Conservation (phyloP, 1,140 invertebrate genomes). For the Amyelois transitella region DNA sequence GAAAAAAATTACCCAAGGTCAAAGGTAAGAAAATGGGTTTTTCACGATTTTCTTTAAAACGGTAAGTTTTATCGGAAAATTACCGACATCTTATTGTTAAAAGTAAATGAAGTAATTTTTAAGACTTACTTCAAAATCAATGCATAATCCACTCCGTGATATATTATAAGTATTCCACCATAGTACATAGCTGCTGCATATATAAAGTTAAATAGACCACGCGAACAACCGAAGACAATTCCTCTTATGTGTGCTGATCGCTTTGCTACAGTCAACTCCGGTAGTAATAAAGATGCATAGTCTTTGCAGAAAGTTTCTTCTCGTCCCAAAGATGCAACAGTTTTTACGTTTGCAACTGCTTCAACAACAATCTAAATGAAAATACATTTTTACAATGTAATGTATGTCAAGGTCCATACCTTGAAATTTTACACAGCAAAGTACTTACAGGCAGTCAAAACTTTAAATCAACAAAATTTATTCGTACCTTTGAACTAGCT, state of each 20-base stretch:
- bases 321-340: constrained; percentile 82
- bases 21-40: too few species aligned
- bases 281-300: constrained; percentile 76
- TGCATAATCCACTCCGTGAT: constrained; percentile 76
- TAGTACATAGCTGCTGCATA: constrained; percentile 84
- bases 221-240: constrained; percentile 81
- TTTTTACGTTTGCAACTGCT: constrained; percentile 84
- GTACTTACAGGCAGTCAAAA: too few species aligned
- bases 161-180: constrained; percentile 81
- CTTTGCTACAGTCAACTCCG: constrained; percentile 72
- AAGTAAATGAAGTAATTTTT: too few species aligned
- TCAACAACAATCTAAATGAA: constrained; percentile 81
- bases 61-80: too few species aligned
- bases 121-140: constrained; percentile 81
- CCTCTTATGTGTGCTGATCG: constrained; percentile 78
- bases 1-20: too few species aligned
- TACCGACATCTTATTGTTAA: too few species aligned
- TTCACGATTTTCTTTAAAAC: too few species aligned
- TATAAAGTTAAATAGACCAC: constrained; percentile 83
- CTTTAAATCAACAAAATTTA: too few species aligned
- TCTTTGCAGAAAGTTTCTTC: constrained; percentile 79
- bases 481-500: constrained; percentile 75
- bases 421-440: too few species aligned
- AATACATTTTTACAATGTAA: too few species aligned
- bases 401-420: too few species aligned